Base-by-base conservation (phyloP, 2,797 vertebrate species). In the Salarias fasciatus region DNA sequence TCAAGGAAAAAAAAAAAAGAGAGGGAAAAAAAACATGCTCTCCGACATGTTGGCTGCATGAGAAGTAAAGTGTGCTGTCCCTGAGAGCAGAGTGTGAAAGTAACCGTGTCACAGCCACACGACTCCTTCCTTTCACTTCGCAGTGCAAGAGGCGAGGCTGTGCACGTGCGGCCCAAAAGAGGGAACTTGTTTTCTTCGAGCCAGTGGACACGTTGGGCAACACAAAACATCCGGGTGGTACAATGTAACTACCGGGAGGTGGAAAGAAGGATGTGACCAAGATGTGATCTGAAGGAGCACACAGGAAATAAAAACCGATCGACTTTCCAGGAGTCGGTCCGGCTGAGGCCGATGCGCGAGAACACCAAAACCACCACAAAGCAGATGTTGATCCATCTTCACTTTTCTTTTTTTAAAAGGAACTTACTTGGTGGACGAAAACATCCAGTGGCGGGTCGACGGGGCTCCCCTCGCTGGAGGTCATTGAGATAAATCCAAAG, bases 381-480 rank as follows among this genome's bases (percentile, higher is more conserved):
- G 42, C 59, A 75, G 48, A 72, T 15, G 59, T 61, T 46, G 30
- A 6, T 3, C 28, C 8, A 8, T 1, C 7, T n/a, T 38, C 9
- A 28, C 33, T 45, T n/a, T 38, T 1, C 43, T 9, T 1, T 8
- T 3, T 28, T n/a, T 1, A 24, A 24, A 24, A 30, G 53, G 15
- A 59, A 92, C 97, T 97, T 95, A 99, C 97, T 98, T 99, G 97
- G 95, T 99, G 97, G 86, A 99, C 97, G 92, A 99, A 99, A 75
- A 99, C 97, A 92, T 99, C 97, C 80, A 96, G 92, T 36, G 97
- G 95, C 69, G 94, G 92, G 66, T 99, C 97, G 83, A 99, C 92
- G 66, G 93, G 94, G 87, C 87, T 94, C 80, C 96, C 97, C 69
- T 96, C 96, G 82, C 95, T 96, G 91, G 85, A 94, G 85, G 94